Percentiles rank a stretch among this genome's conserved stretches.
These are phyloP conservation scores for Gryllus bimaculatus DNA, from an alignment of 1,140 invertebrate genomes.

Conservation along the genomic window DNA sequence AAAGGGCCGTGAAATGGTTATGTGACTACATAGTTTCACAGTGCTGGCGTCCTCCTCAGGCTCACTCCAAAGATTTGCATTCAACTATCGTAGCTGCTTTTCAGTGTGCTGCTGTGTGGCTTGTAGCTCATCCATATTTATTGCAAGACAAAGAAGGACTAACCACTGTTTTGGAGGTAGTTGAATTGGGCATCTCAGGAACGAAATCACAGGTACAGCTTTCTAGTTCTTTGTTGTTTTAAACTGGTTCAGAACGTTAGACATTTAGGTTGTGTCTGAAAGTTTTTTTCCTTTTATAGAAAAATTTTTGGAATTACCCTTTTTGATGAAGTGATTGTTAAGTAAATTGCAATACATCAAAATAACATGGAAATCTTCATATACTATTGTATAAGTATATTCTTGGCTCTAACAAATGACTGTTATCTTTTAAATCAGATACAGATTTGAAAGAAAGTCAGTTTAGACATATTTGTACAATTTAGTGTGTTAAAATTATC, in stretches of 20 bases:
- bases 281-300: neutral
- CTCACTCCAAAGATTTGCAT: constrained; percentile 95
- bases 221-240: neutral
- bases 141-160: constrained; percentile 88
- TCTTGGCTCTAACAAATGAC: too few relatives aligned
- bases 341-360: too few relatives aligned
- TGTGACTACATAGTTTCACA: constrained; percentile 96
- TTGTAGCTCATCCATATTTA: constrained; percentile 77
- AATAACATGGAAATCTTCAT: too few relatives aligned
- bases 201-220: constrained; percentile 61
- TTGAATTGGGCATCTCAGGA: constrained; percentile 95
- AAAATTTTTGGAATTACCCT: neutral
- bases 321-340: too few relatives aligned
- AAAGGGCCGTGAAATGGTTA: constrained; percentile 92
- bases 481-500: too few relatives aligned
- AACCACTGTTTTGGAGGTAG: constrained; percentile 86
- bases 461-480: too few relatives aligned
- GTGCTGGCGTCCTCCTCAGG: constrained; percentile 87
- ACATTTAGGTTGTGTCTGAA: neutral
- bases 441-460: too few relatives aligned
- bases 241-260: neutral
- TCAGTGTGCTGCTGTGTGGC: constrained; percentile 83
- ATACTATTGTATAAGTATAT: too few relatives aligned
- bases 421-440: too few relatives aligned
- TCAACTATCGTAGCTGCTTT: constrained; percentile 95